Conservation (phyloP, 1,140 invertebrate genomes). For the Theocolax elegans region DNA sequence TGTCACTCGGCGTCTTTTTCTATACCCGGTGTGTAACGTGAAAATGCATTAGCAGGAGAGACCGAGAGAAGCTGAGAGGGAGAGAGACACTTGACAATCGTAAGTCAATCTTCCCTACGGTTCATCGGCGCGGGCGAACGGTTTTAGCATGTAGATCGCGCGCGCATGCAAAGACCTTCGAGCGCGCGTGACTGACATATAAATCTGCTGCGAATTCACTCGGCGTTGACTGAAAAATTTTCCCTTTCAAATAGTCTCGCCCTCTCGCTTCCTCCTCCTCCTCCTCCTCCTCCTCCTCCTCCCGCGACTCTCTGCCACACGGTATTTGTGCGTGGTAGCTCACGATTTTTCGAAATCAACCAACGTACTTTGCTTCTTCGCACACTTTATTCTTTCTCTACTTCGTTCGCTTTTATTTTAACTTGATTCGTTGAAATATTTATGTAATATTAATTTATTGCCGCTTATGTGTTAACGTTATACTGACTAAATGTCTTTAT, state of each 20-base stretch:
- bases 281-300: too few relatives aligned
- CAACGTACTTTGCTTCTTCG: too few relatives aligned
- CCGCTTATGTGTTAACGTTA: too few relatives aligned
- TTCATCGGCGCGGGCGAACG: not conserved
- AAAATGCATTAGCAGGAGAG: slow-evolving; percentile 7
- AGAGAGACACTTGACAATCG: slow-evolving; percentile 11
- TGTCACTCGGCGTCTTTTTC: not conserved
- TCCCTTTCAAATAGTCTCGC: slow-evolving; percentile 1
- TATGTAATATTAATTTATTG: too few relatives aligned
- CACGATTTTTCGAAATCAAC: too few relatives aligned
- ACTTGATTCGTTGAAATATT: too few relatives aligned
- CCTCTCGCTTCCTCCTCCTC: not conserved
- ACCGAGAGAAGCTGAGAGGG: too few relatives aligned
- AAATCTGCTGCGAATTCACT: slow-evolving; percentile 24
- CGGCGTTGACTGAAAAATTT: slow-evolving; percentile 25
- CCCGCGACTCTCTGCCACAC: too few relatives aligned
- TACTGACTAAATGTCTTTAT: too few relatives aligned
- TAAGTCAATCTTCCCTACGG: slow-evolving; percentile 15
- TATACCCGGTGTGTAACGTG: not conserved
- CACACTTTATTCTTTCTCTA: too few relatives aligned
- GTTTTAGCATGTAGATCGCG: not conserved
- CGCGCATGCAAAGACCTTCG: slow-evolving; percentile 5
- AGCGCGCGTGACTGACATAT: slow-evolving; percentile 35
- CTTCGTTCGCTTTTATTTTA: too few relatives aligned
- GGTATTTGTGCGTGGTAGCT: too few relatives aligned